These are phyloP conservation scores for Drosophila anomalata DNA, from an alignment of 2,888 invertebrate genomes.

Conservation along the genomic window DNA sequence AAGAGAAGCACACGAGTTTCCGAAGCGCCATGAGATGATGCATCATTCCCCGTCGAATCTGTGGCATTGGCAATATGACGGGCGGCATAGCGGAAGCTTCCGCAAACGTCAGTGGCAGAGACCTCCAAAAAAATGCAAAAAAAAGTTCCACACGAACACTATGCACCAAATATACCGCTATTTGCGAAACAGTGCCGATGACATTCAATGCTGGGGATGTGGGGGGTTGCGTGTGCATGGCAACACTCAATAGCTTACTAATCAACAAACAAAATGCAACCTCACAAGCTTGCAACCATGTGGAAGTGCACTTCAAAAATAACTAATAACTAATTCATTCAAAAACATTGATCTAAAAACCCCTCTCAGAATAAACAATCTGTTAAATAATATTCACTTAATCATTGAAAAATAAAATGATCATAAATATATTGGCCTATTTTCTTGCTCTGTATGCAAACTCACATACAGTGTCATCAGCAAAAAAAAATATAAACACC, in stretches of 20 bases:
- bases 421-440: not conserved
- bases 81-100: conserved; percentile 47
- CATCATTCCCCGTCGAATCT: conserved; percentile 32
- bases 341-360: not conserved
- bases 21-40: conserved; percentile 36
- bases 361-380: not conserved
- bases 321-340: not conserved
- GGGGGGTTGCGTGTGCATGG: conserved; percentile 35
- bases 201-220: conserved; percentile 35
- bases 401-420: not conserved
- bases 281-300: conserved; percentile 44
- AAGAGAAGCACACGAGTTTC: conserved; percentile 20
- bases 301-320: conserved; percentile 5
- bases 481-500: not conserved
- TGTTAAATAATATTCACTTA: not conserved
- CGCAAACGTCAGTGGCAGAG: conserved; percentile 58
- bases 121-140: conserved; percentile 55
- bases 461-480: not conserved
- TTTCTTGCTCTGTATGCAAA: conserved; percentile 13
- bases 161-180: conserved; percentile 43
- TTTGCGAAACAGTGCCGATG: conserved; percentile 37
- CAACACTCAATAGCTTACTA: conserved; percentile 66
- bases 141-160: not conserved
- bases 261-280: conserved; percentile 64
- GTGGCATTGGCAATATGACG: conserved; percentile 26